phyloP scores from a whole-genome alignment of 2,113 vertebrate species.

The Tragelaphus scriptus region DNA sequence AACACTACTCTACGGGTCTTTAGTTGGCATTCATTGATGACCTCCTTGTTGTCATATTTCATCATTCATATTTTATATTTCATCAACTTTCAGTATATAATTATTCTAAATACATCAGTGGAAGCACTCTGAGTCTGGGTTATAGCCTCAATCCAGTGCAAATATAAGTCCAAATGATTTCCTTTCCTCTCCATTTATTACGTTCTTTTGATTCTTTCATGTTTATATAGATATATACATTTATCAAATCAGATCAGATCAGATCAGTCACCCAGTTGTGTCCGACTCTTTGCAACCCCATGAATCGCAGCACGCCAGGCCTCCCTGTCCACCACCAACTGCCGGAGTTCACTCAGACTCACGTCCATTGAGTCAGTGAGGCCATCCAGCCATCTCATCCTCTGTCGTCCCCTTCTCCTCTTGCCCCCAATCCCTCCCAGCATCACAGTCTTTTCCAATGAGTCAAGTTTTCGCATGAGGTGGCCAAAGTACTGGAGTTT shows the following conservation, averaged over 20 bases:
- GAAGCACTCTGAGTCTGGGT: not conserved
- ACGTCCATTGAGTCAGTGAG: too few species aligned
- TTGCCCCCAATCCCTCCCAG: too few species aligned
- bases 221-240: not conserved
- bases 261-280: too few species aligned
- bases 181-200: not conserved
- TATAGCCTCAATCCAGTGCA: not conserved
- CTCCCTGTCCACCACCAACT: too few species aligned
- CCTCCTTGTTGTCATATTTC: not conserved
- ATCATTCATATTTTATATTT: not conserved
- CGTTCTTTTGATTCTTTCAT: not conserved
- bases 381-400: too few species aligned
- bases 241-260: not conserved
- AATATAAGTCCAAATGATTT: not conserved
- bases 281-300: too few species aligned
- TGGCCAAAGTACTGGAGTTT: too few species aligned
- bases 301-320: too few species aligned
- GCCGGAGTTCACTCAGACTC: too few species aligned
- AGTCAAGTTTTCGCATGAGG: too few species aligned
- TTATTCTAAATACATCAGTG: not conserved
- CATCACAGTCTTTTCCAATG: too few species aligned
- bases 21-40: not conserved
- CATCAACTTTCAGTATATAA: not conserved
- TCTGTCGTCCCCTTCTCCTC: too few species aligned
- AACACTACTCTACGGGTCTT: not conserved